These are phyloP conservation scores for Cantharis rustica DNA, from an alignment of 2,888 invertebrate genomes.

Conservation along the genomic window DNA sequence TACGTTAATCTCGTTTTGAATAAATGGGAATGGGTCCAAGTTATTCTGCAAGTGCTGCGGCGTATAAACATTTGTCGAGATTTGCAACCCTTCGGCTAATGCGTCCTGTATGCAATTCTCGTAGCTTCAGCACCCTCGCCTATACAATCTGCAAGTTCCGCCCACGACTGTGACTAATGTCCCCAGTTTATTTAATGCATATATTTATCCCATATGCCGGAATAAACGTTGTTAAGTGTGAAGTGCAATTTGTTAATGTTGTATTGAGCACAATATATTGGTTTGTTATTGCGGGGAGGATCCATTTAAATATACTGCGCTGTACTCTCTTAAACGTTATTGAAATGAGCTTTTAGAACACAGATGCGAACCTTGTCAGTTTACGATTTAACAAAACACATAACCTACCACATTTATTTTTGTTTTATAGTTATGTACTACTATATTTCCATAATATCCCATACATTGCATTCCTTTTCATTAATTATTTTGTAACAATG, in stretches of 20 bases:
- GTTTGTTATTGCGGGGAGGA: slow-evolving; percentile 53
- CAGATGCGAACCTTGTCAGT: slow-evolving; percentile 49
- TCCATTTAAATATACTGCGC: slow-evolving; percentile 45
- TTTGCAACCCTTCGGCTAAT: slow-evolving; percentile 44
- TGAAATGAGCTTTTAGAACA: slow-evolving; percentile 42
- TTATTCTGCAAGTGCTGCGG: slow-evolving; percentile 23
- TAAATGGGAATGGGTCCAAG: slow-evolving; percentile 16
- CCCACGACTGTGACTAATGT: slow-evolving; percentile 52
- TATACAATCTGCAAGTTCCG: slow-evolving; percentile 42
- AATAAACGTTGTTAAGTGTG: slow-evolving; percentile 52
- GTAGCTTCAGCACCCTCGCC: slow-evolving; percentile 33
- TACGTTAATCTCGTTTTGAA: slow-evolving; percentile 18
- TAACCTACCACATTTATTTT: slow-evolving; percentile 45
- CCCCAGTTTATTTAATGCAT: slow-evolving; percentile 53
- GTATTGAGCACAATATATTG: slow-evolving; percentile 47
- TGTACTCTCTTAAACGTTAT: slow-evolving; percentile 43
- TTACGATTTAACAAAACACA: slow-evolving; percentile 46
- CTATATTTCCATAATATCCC: not conserved
- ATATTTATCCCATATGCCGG: slow-evolving; percentile 56
- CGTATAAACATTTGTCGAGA: slow-evolving; percentile 35
- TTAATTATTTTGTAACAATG: not conserved
- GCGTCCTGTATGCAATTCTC: slow-evolving; percentile 39
- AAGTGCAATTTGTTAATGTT: slow-evolving; percentile 55
- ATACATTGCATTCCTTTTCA: not conserved
- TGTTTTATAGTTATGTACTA: slow-evolving; percentile 35